phyloP scores from a whole-genome alignment of 1,140 invertebrate genomes.

The Drosophila pseudoobscura region DNA sequence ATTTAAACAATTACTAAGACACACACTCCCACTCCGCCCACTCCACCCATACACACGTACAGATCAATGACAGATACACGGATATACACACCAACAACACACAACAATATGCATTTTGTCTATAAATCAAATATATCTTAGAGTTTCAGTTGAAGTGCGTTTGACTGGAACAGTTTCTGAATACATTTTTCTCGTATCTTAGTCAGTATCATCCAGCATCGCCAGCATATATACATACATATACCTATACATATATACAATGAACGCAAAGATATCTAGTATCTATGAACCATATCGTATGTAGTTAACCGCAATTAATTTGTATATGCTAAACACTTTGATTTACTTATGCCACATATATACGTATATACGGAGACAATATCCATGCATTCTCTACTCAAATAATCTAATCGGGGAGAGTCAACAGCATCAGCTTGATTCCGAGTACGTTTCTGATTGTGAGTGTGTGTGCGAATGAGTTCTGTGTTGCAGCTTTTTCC shows the following conservation, averaged over 20 bases:
- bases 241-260: background rate
- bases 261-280: constrained; percentile 29
- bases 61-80: too few relatives aligned
- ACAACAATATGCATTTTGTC: constrained; percentile 62
- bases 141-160: constrained; percentile 39
- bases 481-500: background rate
- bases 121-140: constrained; percentile 44
- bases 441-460: too few relatives aligned
- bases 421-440: constrained; percentile 1
- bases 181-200: constrained; percentile 30
- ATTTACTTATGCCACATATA: constrained; percentile 22
- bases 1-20: constrained; percentile 9
- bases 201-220: constrained; percentile 36
- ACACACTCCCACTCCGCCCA: background rate
- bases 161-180: constrained; percentile 38
- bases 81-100: constrained; percentile 5
- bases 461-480: background rate
- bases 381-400: constrained; percentile 10
- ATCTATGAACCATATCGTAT: constrained; percentile 42
- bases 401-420: constrained; percentile 12
- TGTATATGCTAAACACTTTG: constrained; percentile 66
- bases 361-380: constrained; percentile 21
- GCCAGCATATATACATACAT: constrained; percentile 17
- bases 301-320: constrained; percentile 67
- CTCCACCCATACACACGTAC: background rate